Conservation (phyloP, 2,888 invertebrate genomes). For the Caenorhabditis wallacei region DNA sequence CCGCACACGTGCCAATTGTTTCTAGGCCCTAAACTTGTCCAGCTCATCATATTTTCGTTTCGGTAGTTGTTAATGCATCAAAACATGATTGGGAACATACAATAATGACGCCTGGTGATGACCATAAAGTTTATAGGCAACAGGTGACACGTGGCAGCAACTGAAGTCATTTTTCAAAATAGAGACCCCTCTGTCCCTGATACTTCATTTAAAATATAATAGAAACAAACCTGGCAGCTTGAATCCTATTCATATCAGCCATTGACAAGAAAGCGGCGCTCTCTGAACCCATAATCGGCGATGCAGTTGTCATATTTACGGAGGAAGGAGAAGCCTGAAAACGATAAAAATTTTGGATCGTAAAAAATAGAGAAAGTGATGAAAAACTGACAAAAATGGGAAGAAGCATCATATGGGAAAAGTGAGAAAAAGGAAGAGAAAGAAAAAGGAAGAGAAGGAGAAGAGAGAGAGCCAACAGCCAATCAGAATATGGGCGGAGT, state of each 20-base stretch:
- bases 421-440: not conserved
- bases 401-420: conserved; percentile 5
- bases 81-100: no score
- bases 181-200: no score
- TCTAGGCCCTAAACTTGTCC: no score
- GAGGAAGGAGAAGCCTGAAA: not conserved
- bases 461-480: conserved; percentile 13
- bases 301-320: conserved; percentile 26
- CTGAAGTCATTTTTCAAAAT: no score
- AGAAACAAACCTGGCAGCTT: conserved; percentile 71
- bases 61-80: no score
- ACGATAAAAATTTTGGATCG: conserved; percentile 17
- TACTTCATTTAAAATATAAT: not conserved
- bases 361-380: conserved; percentile 23
- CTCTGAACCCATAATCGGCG: conserved; percentile 25
- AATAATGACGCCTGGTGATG: no score
- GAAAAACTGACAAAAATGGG: not conserved
- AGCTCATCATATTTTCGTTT: no score
- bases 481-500: conserved; percentile 51
- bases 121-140: no score
- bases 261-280: conserved; percentile 30
- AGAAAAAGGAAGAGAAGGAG: not conserved
- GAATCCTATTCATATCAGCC: conserved; percentile 67
- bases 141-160: not conserved
- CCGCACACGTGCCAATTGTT: not conserved